phyloP scores from a whole-genome alignment of 2,888 invertebrate genomes.

The Uropetala carovei region DNA sequence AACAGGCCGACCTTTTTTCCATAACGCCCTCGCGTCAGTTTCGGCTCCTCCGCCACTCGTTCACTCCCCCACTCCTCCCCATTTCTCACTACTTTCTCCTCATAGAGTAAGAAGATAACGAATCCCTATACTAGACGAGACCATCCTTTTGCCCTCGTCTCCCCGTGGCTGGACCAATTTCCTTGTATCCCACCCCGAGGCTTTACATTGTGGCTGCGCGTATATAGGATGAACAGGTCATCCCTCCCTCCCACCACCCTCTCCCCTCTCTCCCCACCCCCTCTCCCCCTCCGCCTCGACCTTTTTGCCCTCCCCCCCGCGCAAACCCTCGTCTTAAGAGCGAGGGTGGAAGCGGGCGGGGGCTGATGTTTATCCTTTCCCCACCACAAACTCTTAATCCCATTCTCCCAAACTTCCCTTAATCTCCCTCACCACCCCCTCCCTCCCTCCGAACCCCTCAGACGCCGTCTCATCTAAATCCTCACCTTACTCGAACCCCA shows the following conservation, averaged over 20 bases:
- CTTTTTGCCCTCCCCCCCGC: neutral
- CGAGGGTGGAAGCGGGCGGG: neutral
- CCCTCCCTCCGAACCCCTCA: neutral
- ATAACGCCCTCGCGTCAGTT: conserved; percentile 7
- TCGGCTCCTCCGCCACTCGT: neutral
- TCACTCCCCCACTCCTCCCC: neutral
- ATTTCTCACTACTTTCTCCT: neutral
- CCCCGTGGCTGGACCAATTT: neutral
- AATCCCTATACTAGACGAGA: neutral
- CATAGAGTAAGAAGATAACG: neutral
- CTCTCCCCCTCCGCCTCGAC: neutral
- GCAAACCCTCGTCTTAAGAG: neutral
- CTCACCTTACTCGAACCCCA: neutral
- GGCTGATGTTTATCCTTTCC: neutral
- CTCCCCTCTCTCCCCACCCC: neutral
- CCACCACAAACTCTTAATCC: conserved; percentile 38
- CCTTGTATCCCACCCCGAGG: conserved; percentile 24
- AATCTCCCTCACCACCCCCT: neutral
- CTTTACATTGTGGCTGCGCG: conserved; percentile 5
- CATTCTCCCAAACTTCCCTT: neutral
- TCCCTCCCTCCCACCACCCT: neutral
- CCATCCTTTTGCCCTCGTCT: neutral
- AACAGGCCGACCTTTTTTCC: neutral
- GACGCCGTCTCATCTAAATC: neutral
- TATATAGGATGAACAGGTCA: conserved; percentile 26